These are phyloP conservation scores for Chaetophractus vellerosus DNA, from an alignment of 2,797 vertebrate species.

Conservation along the genomic window DNA sequence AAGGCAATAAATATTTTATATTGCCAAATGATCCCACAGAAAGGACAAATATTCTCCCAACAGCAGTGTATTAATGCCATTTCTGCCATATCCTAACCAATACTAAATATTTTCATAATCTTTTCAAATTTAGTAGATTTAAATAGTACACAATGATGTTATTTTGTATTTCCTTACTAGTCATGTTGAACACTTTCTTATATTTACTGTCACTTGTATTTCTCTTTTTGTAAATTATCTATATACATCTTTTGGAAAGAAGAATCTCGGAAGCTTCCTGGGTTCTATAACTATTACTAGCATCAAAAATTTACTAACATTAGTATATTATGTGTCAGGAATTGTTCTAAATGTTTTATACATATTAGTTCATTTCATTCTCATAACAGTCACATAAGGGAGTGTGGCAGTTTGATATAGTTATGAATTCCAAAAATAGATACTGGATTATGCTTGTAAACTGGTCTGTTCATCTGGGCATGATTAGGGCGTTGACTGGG, in stretches of 20 bases:
- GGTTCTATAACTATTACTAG: not conserved
- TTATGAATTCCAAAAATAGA: too few relatives aligned
- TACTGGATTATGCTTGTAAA: too few relatives aligned
- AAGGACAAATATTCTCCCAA: not conserved
- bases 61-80: not conserved
- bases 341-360: not conserved
- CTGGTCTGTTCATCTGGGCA: too few relatives aligned
- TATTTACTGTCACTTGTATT: not conserved
- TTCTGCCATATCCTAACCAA: not conserved
- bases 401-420: too few relatives aligned
- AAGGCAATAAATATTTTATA: not conserved
- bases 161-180: not conserved
- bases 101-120: not conserved
- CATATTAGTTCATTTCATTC: not conserved
- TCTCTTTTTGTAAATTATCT: conserved; percentile 10
- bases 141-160: not conserved
- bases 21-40: not conserved
- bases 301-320: conserved; percentile 20
- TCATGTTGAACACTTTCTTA: not conserved
- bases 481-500: too few relatives aligned
- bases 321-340: not conserved
- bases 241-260: not conserved
- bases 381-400: not conserved
- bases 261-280: not conserved
- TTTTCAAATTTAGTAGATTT: conserved; percentile 29